Conservation (phyloP, 2,888 invertebrate genomes). For the Diloba caeruleocephala region DNA sequence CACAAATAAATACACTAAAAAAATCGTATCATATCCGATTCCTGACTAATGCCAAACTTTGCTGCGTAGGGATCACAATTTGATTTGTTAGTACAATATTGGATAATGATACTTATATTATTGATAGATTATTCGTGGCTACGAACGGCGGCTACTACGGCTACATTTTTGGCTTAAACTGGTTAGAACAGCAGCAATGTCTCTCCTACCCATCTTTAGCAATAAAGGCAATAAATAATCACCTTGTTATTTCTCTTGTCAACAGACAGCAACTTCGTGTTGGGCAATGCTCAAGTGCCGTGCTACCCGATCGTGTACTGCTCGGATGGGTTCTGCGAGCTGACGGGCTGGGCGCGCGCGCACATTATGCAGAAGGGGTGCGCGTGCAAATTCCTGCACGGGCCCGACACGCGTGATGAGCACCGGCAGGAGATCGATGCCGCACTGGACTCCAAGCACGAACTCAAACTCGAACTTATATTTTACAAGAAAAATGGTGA, state of each 20-base stretch:
- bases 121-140: too few species aligned
- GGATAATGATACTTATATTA: too few species aligned
- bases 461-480: constrained; percentile 97
- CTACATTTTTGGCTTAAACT: too few species aligned
- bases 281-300: constrained; percentile 98
- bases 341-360: constrained; percentile 97
- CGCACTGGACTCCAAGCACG: constrained; percentile 96
- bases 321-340: constrained; percentile 98
- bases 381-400: constrained; percentile 98
- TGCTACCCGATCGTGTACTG: constrained; percentile 98
- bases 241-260: constrained; percentile 31
- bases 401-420: constrained; percentile 96
- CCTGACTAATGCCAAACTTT: too few species aligned
- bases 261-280: constrained; percentile 98
- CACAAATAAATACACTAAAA: too few species aligned
- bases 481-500: constrained; percentile 98
- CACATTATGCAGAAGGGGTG: constrained; percentile 99
- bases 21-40: too few species aligned
- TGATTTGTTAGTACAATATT: too few species aligned
- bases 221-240: too few species aligned
- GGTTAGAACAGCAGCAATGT: too few species aligned
- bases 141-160: too few species aligned
- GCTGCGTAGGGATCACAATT: too few species aligned
- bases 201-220: too few species aligned
- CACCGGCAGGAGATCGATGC: constrained; percentile 96